Percentiles rank a stretch among this genome's conserved stretches.
phyloP scores from a whole-genome alignment of 2,113 vertebrate species.

The Pangasianodon gigas region DNA sequence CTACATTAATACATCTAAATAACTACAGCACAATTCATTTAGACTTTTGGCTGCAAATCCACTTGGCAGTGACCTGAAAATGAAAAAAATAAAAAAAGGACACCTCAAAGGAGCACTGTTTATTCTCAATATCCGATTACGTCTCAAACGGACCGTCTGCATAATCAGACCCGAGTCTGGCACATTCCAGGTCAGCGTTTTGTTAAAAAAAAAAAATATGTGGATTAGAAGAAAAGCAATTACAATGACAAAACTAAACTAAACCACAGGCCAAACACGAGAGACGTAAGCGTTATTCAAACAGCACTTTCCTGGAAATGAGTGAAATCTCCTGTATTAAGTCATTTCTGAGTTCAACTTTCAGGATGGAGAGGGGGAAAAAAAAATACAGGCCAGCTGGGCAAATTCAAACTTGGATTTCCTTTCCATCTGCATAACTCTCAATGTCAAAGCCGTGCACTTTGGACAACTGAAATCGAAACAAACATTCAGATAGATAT shows the following conservation, averaged over 20 bases:
- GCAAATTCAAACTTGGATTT: slow-evolving; percentile 23
- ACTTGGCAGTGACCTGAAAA: background rate
- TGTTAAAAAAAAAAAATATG: background rate
- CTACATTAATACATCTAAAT: background rate
- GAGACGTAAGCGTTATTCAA: slow-evolving; percentile 10
- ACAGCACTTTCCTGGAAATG: slow-evolving; percentile 39
- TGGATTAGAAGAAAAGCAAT: background rate
- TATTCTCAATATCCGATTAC: background rate
- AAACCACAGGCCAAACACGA: background rate
- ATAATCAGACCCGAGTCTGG: background rate
- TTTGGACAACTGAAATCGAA: background rate
- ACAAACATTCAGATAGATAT: background rate
- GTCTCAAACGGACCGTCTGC: background rate
- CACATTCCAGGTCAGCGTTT: background rate
- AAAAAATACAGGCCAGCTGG: slow-evolving; percentile 22
- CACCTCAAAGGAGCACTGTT: background rate
- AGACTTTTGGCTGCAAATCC: background rate
- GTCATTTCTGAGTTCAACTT: slow-evolving; percentile 23
- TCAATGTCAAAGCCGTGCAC: background rate
- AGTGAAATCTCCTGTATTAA: slow-evolving; percentile 20
- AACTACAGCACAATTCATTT: background rate
- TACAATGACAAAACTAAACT: background rate
- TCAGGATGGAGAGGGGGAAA: background rate
- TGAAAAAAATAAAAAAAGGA: background rate
- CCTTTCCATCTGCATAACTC: slow-evolving; percentile 4